These are phyloP conservation scores for Actenoides hombroni DNA, from an alignment of 2,113 vertebrate genomes.

Conservation along the genomic window DNA sequence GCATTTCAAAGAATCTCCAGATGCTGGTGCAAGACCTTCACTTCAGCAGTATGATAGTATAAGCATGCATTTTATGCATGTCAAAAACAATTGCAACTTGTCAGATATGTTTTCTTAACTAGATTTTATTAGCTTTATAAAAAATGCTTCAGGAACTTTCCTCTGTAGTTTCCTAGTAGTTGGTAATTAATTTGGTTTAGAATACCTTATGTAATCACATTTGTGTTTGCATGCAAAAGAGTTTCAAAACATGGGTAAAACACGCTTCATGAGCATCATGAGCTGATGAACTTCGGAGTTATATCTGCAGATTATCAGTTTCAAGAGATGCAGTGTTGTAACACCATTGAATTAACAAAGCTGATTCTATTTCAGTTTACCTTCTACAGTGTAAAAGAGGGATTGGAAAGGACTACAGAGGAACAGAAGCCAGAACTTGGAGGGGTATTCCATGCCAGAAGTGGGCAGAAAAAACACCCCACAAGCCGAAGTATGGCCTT, in stretches of 20 bases:
- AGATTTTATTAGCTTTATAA: not conserved
- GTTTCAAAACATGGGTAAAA: not conserved
- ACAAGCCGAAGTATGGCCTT: constrained; percentile 80
- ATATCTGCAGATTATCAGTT: not conserved
- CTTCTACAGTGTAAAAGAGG: constrained; percentile 82
- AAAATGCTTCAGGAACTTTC: not conserved
- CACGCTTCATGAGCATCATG: not conserved
- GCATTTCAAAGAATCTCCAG: not conserved
- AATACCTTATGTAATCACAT: not conserved
- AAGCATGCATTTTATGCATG: not conserved
- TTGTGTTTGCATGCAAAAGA: not conserved
- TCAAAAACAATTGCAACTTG: not conserved
- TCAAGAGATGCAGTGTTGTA: not conserved
- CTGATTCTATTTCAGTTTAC: constrained; percentile 72
- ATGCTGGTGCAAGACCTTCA: not conserved
- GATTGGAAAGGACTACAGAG: constrained; percentile 84
- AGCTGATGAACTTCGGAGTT: not conserved
- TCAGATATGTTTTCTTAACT: not conserved
- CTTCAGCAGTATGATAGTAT: not conserved
- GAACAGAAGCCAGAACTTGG: constrained; percentile 77
- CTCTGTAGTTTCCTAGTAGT: not conserved
- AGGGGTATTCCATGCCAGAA: constrained; percentile 79
- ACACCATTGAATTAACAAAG: not conserved
- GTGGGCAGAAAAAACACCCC: constrained; percentile 78
- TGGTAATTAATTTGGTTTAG: not conserved